Base-by-base conservation (phyloP, 2,797 vertebrate species). In the Onychomys torridus region DNA sequence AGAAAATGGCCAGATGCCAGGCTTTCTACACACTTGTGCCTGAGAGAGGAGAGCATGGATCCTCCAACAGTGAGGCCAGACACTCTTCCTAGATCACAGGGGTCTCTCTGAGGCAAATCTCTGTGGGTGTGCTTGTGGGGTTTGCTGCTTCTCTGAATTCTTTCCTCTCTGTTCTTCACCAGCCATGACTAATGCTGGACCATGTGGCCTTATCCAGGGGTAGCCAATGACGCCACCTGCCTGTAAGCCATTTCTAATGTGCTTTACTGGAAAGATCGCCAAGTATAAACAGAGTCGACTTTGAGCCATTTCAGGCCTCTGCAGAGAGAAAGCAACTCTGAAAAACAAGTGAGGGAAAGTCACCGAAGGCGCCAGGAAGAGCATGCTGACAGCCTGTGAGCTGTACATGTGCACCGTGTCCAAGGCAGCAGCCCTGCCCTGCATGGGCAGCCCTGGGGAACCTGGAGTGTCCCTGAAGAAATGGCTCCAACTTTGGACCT, bases 281-380 rank as follows among this genome's bases (percentile, higher is more conserved):
- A 40, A 93, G 10, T 52, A 76, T 97, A 96, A 97, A 97, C 95
- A 98, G 69, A 82, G 78, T 10, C 2, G 11, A 94, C 69, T 96
- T 65, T 76, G 67, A 88, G 61, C 67, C 83, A 91, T 94, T 71
- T 91, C 79, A 71, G 89, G 89, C 46, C 89, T 94, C 94, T 61
- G 32, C 32, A 55, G 77, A 46, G 34, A 25, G 27, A 86, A 63
- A 76, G 32, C 4, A 4, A 71, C 46, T 27, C 40, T 87, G 84
- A 87, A 89, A 93, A 81, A 16, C 61, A 86, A 27, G 40, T 57
- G 12, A 96, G 6, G 77, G 91, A 92, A 97, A 95, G 94, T 90
- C 87, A 95, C 55, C 43, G 0, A 10, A 12, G 34, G n/a, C 23
- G 49, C 97, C 96, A 96, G 84, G 71, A 89, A 46, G 37, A 71